Evolutionary conservation across 2,888 invertebrate species (phyloP).

Genomic region (Ophion ellenae): DNA sequence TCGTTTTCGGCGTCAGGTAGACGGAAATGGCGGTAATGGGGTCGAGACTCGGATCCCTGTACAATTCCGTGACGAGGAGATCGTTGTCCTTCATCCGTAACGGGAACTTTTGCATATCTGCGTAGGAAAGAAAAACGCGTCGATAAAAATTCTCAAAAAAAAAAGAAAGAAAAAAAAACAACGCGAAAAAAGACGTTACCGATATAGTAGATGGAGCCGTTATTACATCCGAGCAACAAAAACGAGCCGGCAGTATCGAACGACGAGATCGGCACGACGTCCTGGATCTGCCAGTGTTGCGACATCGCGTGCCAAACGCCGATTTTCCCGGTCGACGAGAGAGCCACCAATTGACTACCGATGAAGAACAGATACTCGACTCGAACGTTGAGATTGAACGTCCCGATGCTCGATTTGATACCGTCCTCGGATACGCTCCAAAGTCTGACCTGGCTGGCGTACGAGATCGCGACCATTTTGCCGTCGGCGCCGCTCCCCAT

Average conservation of each 20-base stretch:
- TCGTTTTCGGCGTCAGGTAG: constrained; percentile 99
- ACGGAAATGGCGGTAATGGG: constrained; percentile 99
- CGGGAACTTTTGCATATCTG: constrained; percentile 99
- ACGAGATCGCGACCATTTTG: constrained; percentile 94
- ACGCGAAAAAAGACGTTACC: constrained; percentile 85
- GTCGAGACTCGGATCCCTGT: constrained; percentile 96
- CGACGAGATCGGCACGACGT: constrained; percentile 97
- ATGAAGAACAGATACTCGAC: constrained; percentile 99
- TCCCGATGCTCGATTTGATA: constrained; percentile 90
- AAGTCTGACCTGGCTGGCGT: constrained; percentile 90
- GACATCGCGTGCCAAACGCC: constrained; percentile 99
- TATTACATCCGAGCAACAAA: constrained; percentile 96
- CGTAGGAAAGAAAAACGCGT: constrained; percentile 64
- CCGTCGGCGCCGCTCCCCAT: constrained; percentile 85
- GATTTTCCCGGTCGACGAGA: constrained; percentile 96
- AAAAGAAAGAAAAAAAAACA: not conserved
- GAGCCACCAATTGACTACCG: constrained; percentile 98
- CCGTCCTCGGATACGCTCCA: constrained; percentile 93
- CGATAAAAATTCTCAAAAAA: not conserved
- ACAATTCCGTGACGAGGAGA: constrained; percentile 97
- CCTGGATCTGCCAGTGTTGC: constrained; percentile 99
- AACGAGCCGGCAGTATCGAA: constrained; percentile 99
- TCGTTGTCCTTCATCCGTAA: constrained; percentile 99
- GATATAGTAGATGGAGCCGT: constrained; percentile 98
- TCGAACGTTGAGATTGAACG: constrained; percentile 95